Evolutionary conservation across 2,797 vertebrate genomes (phyloP), one percentile per base, ranked within the genome.

Genomic region (Petrocephalus sullivani): DNA sequence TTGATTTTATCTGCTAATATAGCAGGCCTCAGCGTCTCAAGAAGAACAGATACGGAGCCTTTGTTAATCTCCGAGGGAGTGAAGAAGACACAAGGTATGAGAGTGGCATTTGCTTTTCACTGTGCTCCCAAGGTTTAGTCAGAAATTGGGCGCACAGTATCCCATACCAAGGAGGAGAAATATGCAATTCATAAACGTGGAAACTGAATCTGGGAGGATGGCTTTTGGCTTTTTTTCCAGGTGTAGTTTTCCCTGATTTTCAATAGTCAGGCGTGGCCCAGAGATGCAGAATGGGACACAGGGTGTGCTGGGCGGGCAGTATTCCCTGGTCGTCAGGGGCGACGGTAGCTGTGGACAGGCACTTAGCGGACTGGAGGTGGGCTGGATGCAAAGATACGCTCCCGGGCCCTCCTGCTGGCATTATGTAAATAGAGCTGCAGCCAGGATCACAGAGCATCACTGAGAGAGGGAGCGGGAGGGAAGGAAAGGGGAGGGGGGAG

Each of bases 381-480:
- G 94, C 94, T 93, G 94, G 95, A 94, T 94, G 91, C 91, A 93
- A 94, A 95, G 93, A 94, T 92, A 93, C 91, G 93, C 92, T 90
- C 92, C 90, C 90, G 88, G 93, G 93, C 93, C 94, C 94, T 94
- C 94, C 93, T 93, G 93, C 94, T 91, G 94, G 92, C 94, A 93
- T 92, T 94, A 96, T 96, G 95, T 96, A 94, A 96, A 96, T 95
- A 92, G 92, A 96, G 95, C 95, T 96, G 95, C 96, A 93, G 94
- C 91, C 92, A 90, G 92, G 93, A 93, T 86, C 90, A 64, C 60
- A 90, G 93, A 92, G 91, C 90, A 93, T 41, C 56, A 1, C 12
- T 57, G 60, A 19, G 67, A 87, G 83, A 53, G 49, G 28, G 81
- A 33, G 86, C 37, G 86, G 56, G 64, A 56, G 23, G 7, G 75